These are phyloP conservation scores for Tenualosa ilisha DNA, from an alignment of 2,797 vertebrate species.

Conservation along the genomic window DNA sequence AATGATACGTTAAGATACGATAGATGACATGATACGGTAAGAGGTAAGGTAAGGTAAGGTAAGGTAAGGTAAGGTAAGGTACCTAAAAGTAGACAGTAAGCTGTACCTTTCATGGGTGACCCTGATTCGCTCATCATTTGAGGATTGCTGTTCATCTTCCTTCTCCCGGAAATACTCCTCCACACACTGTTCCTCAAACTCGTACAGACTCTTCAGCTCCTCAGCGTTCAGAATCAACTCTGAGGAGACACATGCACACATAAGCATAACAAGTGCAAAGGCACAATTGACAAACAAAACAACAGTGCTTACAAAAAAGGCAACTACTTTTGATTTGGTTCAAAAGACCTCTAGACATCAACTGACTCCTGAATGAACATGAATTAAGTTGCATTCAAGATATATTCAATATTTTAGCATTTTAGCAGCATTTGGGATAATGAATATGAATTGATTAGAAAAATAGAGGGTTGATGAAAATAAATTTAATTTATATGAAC, in stretches of 20 bases:
- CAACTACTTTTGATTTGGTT: not conserved
- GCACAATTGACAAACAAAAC: constrained; percentile 2
- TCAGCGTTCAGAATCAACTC: constrained; percentile 93
- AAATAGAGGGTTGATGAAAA: too few species aligned
- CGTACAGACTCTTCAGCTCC: constrained; percentile 90
- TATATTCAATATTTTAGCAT: not conserved
- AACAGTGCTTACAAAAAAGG: not conserved
- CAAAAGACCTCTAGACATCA: too few species aligned
- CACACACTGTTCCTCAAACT: constrained; percentile 97
- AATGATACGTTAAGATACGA: too few species aligned
- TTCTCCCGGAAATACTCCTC: constrained; percentile 95
- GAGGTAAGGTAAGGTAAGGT: too few species aligned
- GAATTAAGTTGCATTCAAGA: too few species aligned
- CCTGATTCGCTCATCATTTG: constrained; percentile 92
- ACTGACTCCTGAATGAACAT: too few species aligned
- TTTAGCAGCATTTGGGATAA: not conserved
- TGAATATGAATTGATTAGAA: too few species aligned
- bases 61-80: not conserved
- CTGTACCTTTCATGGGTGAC: constrained; percentile 92
- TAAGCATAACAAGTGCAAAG: not conserved
- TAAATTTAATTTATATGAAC: too few species aligned
- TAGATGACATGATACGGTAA: too few species aligned
- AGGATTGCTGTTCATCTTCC: constrained; percentile 92
- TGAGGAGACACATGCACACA: constrained; percentile 58
- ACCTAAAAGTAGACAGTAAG: not conserved